Base-by-base conservation (phyloP, 1,140 invertebrate genomes). In the Musca domestica region DNA sequence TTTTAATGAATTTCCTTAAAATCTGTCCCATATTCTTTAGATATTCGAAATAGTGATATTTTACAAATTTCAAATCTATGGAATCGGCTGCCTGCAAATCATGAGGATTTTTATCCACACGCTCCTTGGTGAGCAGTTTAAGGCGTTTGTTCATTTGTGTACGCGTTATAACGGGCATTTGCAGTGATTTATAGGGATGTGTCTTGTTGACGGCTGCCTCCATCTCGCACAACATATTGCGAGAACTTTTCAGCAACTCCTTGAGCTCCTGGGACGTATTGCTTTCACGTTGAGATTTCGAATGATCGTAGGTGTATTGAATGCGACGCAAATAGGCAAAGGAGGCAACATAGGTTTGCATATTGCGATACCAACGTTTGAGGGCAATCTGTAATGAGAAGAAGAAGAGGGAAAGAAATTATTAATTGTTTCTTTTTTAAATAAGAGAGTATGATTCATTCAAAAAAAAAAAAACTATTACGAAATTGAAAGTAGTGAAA, bases 311-410 rank as follows among this genome's bases (percentile, higher is more conserved):
- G 20, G 72, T 74, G 34, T 75, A 67, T 66, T 80, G 77, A 15
- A 76, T 66, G 20, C 77, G 77, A 0, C 74, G 68, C 72, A 80
- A 61, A 64, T 76, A 80, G 3, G 77, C 77, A 12, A 80, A 80
- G 23, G 77, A 76, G 17, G 76, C 77, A 67, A 80, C 76, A 71
- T 77, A 80, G 1, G 77, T 80, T 65, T 80, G 77, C 73, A 80
- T 77, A 69, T 79, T 80, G 70, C 77, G 77, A 68, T 80, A 80
- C 77, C 77, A 80, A 66, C 77, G 77, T 72, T 80, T 80, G 19
- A 80, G 48, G 7, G 77, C 77, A 70, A 80, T 80, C 77, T 79
- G 20, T 3, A 22, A n/a, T 17, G 0, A 41, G 10, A 64, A 27
- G 9, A 61, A 67, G 27, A 63, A 30, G 65, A 6, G 3, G n/a